Conservation (phyloP, 2,888 invertebrate genomes). For the Exocentrus adspersus region DNA sequence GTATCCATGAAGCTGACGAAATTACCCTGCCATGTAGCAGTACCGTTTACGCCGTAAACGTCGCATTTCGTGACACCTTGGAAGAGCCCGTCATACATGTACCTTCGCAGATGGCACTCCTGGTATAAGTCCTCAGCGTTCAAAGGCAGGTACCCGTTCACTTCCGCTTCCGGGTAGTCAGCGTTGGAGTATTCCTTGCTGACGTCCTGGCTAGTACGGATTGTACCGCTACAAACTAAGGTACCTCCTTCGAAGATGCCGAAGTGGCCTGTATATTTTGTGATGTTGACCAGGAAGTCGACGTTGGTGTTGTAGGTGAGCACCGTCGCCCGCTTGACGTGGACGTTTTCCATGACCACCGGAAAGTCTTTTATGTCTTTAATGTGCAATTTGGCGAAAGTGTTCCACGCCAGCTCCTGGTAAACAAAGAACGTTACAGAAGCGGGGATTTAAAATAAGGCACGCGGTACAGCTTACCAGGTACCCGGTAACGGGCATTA, state of each 20-base stretch:
- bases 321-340: slow-evolving; percentile 68
- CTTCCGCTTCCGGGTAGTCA: not conserved
- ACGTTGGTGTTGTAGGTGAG: slow-evolving; percentile 62
- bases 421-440: not conserved
- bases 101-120: slow-evolving; percentile 66
- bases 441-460: not conserved
- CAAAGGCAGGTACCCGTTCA: slow-evolving; percentile 29
- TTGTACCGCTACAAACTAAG: slow-evolving; percentile 74
- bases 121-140: slow-evolving; percentile 58
- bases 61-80: slow-evolving; percentile 65
- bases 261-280: slow-evolving; percentile 50
- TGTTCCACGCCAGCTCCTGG: slow-evolving; percentile 65
- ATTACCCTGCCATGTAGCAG: slow-evolving; percentile 68
- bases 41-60: slow-evolving; percentile 59
- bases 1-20: slow-evolving; percentile 78
- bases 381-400: slow-evolving; percentile 62
- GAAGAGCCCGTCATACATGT: slow-evolving; percentile 66
- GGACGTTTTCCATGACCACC: slow-evolving; percentile 69
- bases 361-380: slow-evolving; percentile 61
- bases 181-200: slow-evolving; percentile 27
- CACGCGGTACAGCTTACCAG: slow-evolving; percentile 54
- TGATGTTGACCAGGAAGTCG: slow-evolving; percentile 48
- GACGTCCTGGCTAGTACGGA: slow-evolving; percentile 68
- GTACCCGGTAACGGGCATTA: slow-evolving; percentile 72
- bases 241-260: slow-evolving; percentile 68